phyloP scores from a whole-genome alignment of 2,113 vertebrate genomes.

The Echinops telfairi region DNA sequence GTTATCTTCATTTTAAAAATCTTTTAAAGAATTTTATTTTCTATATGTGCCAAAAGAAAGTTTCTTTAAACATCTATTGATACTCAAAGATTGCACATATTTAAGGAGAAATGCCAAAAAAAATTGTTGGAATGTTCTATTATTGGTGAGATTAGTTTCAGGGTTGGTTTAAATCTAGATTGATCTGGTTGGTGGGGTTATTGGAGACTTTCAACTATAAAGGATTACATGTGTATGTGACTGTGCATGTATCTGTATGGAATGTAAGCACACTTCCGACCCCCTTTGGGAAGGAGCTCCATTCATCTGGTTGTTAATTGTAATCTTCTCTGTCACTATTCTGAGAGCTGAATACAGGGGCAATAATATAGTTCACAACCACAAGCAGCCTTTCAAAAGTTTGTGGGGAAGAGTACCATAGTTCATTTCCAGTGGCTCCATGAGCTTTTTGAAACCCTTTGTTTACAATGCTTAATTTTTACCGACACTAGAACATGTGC shows the following conservation, averaged over 20 bases:
- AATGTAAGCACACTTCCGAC: no score
- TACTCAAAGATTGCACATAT: not conserved
- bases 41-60: not conserved
- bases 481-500: not conserved
- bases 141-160: not conserved
- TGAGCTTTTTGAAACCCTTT: no score
- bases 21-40: constrained; percentile 19
- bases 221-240: not conserved
- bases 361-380: not conserved
- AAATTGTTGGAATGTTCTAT: not conserved
- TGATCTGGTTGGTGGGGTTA: not conserved
- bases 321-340: not conserved
- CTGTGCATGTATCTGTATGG: not conserved
- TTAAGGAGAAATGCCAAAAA: not conserved
- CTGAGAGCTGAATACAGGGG: not conserved
- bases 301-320: not conserved
- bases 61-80: not conserved
- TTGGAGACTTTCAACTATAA: not conserved
- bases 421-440: no score
- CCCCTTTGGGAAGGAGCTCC: not conserved
- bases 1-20: not conserved
- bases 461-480: not conserved
- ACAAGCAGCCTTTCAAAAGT: not conserved
- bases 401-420: no score
- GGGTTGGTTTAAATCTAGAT: not conserved